Base-by-base conservation (phyloP, 1,140 invertebrate species). In the Lepidurus apus region DNA sequence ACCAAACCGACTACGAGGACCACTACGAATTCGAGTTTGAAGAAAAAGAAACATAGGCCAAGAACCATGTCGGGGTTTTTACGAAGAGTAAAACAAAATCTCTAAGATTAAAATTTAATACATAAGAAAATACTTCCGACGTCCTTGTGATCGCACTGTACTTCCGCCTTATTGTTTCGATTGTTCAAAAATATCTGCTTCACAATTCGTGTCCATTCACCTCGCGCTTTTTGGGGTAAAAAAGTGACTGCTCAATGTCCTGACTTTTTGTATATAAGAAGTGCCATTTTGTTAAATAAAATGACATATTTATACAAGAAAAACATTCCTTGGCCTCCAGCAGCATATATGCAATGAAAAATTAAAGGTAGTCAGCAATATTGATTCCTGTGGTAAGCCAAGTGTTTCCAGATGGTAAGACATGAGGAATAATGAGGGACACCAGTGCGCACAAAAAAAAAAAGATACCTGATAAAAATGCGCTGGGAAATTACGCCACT, bases 211-310 rank as follows among this genome's bases (percentile, higher is more conserved):
- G 17, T 47, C 45, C 10, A 11, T 65, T 7, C 47, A 6, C 3
- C 1, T 17, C 7, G 13, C 21, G 17, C 17, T 65, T 13, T 21
- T 65, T 65, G 13, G 53, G 53, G 45, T 10, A 47, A 21, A 7
- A 21, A 65, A 13, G 34, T 34, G 34, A 65, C n/a, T 21, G 53
- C 53, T 65, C 53, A 65, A 65, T 17, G 53, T 65, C 53, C 21
- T 17, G 17, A 17, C 13, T 65, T 65, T 65, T 65, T 65, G 53
- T 65, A 65, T 65, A 65, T 65, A 65, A 1, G n/a, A 65, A 65
- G 53, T 65, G 53, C 53, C 53, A 65, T 65, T 9, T 65, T 65
- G 53, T 65, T 65, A 65, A 47, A 65, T 65, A 65, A 65, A 65
- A 65, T 65, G 53, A 13, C 53, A 65, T 65, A 21, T 65, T 65